Conservation (phyloP, 2,113 vertebrate species). For the Patagioenas fasciata region DNA sequence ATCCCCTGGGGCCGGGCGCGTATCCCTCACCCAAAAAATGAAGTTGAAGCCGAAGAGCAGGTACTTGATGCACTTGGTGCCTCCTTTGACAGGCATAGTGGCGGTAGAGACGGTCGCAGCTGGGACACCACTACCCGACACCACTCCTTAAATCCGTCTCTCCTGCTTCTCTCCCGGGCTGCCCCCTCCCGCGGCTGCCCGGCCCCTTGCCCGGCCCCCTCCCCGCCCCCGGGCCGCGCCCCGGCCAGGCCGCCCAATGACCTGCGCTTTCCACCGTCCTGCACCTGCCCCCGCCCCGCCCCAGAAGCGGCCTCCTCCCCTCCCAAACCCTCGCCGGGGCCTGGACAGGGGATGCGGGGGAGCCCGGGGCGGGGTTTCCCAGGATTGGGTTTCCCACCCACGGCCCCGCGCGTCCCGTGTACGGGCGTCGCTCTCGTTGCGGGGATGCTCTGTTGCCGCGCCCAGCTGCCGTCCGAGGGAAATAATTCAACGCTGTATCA, state of each 20-base stretch:
- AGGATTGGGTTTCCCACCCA: no score
- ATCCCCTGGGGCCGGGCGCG: not conserved
- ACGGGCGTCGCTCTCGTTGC: rapidly evolving
- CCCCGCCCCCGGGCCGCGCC: not conserved
- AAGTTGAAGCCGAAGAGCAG: constrained; percentile 94
- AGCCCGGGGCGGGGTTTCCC: not conserved
- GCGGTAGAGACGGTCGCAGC: no score
- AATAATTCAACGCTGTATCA: no score
- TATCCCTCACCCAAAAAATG: constrained; percentile 90
- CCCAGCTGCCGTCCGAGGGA: not conserved
- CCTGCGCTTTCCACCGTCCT: not conserved
- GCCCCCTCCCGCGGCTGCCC: no score
- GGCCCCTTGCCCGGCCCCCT: not conserved
- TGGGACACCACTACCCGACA: not conserved
- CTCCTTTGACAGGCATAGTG: constrained; percentile 85
- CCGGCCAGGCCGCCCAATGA: not conserved
- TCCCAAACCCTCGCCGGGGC: no score
- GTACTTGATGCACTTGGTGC: constrained; percentile 93
- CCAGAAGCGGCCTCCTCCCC: not conserved
- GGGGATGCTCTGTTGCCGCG: not conserved
- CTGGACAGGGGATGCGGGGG: no score
- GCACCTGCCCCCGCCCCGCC: not conserved
- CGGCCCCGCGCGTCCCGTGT: not conserved
- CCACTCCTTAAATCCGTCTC: constrained; percentile 29
- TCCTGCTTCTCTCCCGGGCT: no score